Base-by-base conservation (phyloP, 2,113 vertebrate genomes). In the Heterochromis multidens region DNA sequence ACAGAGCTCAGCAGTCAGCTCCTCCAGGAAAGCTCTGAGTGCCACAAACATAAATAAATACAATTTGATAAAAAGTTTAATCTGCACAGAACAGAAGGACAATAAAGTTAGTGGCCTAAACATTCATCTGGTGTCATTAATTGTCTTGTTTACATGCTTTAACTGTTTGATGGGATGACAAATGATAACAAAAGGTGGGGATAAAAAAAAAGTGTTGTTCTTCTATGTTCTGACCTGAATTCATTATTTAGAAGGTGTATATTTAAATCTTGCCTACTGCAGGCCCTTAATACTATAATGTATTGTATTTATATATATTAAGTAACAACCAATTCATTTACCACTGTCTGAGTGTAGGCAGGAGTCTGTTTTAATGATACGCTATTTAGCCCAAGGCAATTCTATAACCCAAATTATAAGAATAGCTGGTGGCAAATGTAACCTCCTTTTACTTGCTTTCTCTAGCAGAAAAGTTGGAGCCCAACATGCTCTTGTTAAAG, bases 361-460 rank as follows among this genome's bases (percentile, higher is more conserved):
- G 60, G 11, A 62, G 61, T 33, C 7, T 60, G 16, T 67, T 61
- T 76, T 84, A 86, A 79, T 33, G 58, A 13, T 35, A 7, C 19
- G 0, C 21, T 33, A 19, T 43, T 80, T 65, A 25, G 81, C 61
- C 61, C 4, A 14, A 62, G 83, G 83, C 81, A 27, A 21, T 60
- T 74, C 70, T 54, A 5, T 56, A 58, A 83, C 29, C 80, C 2
- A 12, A 21, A 19, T 58, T 58, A 78, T 88, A 85, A 80, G 31
- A 85, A 83, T 70, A 57, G 89, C 76, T 21, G 35, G 8, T 82
- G 82, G 79, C 59, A 56, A 67, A 74, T 70, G 52, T 57, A 67
- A 77, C 76, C 82, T 77, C 27, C 31, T 80, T 80, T 88, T 14
- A 25, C 11, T 77, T 57, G 58, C 58, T 65, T 33, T 77, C 17